These are phyloP conservation scores for Neolamprologus fasciatus DNA, from an alignment of 2,113 vertebrate species.

Conservation along the genomic window DNA sequence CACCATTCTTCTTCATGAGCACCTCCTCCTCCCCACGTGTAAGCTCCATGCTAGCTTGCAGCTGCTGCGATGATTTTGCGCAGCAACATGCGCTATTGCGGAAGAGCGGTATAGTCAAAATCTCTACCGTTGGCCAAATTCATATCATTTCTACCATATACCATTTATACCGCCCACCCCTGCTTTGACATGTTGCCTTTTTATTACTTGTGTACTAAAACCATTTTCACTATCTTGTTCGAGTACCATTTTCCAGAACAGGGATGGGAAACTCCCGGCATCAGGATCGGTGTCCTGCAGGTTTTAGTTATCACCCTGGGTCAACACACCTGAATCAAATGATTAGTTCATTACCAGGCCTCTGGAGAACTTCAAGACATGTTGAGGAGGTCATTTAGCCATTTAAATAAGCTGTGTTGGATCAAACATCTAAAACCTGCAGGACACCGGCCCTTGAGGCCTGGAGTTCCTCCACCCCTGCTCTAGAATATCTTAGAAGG, in stretches of 20 bases:
- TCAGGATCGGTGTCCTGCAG: background rate
- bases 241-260: background rate
- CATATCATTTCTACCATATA: background rate
- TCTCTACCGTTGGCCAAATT: background rate
- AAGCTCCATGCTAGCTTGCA: background rate
- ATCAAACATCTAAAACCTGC: background rate
- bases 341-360: background rate
- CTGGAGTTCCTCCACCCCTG: background rate
- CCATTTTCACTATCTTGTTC: background rate
- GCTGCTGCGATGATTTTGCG: background rate
- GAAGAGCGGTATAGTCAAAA: background rate
- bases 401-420: background rate
- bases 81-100: background rate
- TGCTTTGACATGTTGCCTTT: background rate
- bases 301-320: background rate
- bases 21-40: background rate
- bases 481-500: background rate
- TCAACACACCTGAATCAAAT: background rate
- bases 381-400: accelerated
- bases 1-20: background rate
- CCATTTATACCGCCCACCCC: background rate
- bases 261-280: background rate
- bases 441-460: background rate
- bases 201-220: background rate
- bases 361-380: background rate